Evolutionary conservation across 1,140 invertebrate species (phyloP).

Genomic region (Drepana arcuata): DNA sequence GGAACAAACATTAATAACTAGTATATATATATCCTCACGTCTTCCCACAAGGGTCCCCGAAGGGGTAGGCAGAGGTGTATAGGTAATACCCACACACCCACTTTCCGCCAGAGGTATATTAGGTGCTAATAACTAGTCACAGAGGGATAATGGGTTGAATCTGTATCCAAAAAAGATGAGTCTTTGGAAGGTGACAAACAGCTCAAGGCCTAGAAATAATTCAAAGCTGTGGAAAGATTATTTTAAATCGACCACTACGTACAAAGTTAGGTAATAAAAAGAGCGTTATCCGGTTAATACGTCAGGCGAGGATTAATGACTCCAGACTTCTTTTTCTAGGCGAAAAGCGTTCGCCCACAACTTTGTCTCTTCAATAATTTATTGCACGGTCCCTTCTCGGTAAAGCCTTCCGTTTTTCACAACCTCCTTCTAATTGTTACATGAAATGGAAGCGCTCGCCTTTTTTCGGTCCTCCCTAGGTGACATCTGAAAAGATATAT

Average conservation of each 20-base stretch:
- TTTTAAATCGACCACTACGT: slow-evolving; percentile 24
- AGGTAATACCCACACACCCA: no score
- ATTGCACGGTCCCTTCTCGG: slow-evolving; percentile 15
- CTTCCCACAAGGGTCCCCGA: no score
- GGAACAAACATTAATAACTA: no score
- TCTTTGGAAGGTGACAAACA: no score
- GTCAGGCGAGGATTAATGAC: slow-evolving; percentile 25
- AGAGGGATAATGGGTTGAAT: no score
- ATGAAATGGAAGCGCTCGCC: slow-evolving; percentile 13
- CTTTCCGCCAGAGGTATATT: no score
- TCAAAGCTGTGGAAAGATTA: slow-evolving; percentile 15
- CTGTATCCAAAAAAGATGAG: no score
- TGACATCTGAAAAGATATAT: no score
- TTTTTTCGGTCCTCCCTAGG: slow-evolving; percentile 15
- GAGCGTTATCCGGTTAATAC: slow-evolving; percentile 21
- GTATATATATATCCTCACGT: no score
- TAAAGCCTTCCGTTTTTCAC: slow-evolving; percentile 14
- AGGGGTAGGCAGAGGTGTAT: no score
- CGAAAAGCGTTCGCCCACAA: slow-evolving; percentile 21
- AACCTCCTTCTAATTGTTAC: slow-evolving; percentile 25
- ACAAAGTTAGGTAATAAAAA: slow-evolving; percentile 23
- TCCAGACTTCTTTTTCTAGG: slow-evolving; percentile 11
- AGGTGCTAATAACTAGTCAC: no score
- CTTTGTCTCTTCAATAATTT: slow-evolving; percentile 34
- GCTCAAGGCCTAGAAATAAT: slow-evolving; percentile 15